Percentiles rank a stretch among this genome's conserved stretches.
These are phyloP conservation scores for Panthera tigris DNA, from an alignment of 2,113 vertebrate genomes.

Conservation along the genomic window DNA sequence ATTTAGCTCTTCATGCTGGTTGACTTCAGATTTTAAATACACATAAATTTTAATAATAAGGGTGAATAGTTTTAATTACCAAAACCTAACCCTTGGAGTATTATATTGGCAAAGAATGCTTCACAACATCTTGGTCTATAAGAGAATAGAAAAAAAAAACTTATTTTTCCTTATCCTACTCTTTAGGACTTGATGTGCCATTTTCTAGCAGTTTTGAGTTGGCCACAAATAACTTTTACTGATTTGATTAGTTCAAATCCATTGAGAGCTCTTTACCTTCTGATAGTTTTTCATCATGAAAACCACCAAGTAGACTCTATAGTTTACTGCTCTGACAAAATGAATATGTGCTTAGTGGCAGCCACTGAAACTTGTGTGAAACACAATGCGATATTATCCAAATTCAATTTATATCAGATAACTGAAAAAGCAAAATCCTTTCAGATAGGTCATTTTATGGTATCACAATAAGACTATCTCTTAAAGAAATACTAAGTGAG, in stretches of 20 bases:
- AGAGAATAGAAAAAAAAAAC: not conserved
- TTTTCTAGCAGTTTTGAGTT: not conserved
- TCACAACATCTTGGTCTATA: not conserved
- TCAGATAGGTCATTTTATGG: not conserved
- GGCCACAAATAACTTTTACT: not conserved
- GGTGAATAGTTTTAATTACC: slow-evolving; percentile 30
- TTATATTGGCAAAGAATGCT: not conserved
- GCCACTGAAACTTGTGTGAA: not conserved
- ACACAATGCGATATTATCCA: not conserved
- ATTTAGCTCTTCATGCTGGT: not conserved
- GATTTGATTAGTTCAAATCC: not conserved
- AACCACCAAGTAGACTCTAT: not conserved
- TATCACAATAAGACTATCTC: not conserved
- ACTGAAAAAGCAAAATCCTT: not conserved
- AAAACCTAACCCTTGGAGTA: not conserved
- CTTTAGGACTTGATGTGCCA: not conserved
- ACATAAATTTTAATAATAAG: slow-evolving; percentile 13
- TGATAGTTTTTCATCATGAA: not conserved
- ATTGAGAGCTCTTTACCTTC: not conserved
- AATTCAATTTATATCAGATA: not conserved
- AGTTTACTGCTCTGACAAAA: not conserved
- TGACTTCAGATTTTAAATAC: slow-evolving; percentile 34
- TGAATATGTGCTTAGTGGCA: not conserved
- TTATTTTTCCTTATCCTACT: not conserved
- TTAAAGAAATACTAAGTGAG: not conserved